Evolutionary conservation across 2,888 invertebrate species (phyloP).

Genomic region (Uropetala carovei): DNA sequence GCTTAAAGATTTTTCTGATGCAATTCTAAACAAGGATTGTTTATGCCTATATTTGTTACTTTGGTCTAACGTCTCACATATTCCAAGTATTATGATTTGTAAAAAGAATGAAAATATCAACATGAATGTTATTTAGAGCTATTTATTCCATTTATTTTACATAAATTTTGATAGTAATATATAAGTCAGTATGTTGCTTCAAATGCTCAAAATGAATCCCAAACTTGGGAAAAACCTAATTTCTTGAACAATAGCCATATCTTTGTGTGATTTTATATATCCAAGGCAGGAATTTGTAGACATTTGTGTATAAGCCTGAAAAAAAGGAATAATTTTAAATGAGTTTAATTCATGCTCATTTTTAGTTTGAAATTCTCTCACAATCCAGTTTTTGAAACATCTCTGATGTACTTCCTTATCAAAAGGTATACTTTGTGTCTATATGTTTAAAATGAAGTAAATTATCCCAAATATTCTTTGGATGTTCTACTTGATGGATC

Average conservation of each 20-base stretch:
- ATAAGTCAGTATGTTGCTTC: too few relatives aligned
- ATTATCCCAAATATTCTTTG: background rate
- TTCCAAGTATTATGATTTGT: too few relatives aligned
- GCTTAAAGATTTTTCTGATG: too few relatives aligned
- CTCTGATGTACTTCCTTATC: background rate
- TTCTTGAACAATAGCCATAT: background rate
- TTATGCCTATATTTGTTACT: too few relatives aligned
- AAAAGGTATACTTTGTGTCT: background rate
- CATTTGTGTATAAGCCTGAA: conserved; percentile 36
- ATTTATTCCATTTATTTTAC: too few relatives aligned
- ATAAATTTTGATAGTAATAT: too few relatives aligned
- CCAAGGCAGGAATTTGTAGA: conserved; percentile 51
- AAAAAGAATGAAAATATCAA: too few relatives aligned
- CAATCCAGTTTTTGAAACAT: background rate
- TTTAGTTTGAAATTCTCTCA: background rate
- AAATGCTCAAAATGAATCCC: too few relatives aligned
- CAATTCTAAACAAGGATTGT: too few relatives aligned
- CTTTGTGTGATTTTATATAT: conserved; percentile 7
- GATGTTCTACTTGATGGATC: background rate
- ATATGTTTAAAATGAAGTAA: background rate
- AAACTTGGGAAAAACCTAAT: background rate
- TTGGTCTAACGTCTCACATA: too few relatives aligned
- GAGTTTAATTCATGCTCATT: background rate
- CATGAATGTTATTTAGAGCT: too few relatives aligned
- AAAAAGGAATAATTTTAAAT: background rate